Percentiles rank a stretch among this genome's conserved stretches.
Evolutionary conservation across 2,113 vertebrate genomes (phyloP).

Genomic region (Phocoena sinus): DNA sequence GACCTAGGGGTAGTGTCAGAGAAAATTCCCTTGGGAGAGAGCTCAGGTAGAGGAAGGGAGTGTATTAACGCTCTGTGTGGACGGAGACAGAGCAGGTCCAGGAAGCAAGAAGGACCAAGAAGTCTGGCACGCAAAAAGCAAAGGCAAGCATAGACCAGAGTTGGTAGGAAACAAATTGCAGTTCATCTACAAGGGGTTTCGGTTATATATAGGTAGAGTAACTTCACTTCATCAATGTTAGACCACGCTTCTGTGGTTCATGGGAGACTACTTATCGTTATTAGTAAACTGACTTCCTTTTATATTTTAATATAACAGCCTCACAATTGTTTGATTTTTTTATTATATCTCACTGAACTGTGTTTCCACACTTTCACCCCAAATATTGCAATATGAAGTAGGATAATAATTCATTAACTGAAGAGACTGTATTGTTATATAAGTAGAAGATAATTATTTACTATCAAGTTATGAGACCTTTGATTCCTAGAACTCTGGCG

Average conservation of each 20-base stretch:
- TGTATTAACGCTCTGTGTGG: neutral
- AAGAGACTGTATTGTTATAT: neutral
- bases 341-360: neutral
- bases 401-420: neutral
- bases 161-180: neutral
- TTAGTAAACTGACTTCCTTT: neutral
- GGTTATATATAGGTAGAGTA: neutral
- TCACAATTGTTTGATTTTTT: neutral
- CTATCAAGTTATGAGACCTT: neutral
- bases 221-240: neutral
- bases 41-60: neutral
- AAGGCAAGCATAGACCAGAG: neutral
- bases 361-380: neutral
- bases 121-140: neutral
- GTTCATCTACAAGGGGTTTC: neutral
- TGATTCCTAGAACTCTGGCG: neutral
- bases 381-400: neutral
- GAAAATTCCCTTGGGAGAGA: neutral
- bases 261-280: neutral
- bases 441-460: neutral
- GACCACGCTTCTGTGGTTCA: neutral
- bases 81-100: neutral
- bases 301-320: neutral
- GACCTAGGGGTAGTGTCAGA: neutral
- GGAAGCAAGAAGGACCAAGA: neutral